phyloP scores from a whole-genome alignment of 2,113 vertebrate species.

The Aptenodytes patagonicus region DNA sequence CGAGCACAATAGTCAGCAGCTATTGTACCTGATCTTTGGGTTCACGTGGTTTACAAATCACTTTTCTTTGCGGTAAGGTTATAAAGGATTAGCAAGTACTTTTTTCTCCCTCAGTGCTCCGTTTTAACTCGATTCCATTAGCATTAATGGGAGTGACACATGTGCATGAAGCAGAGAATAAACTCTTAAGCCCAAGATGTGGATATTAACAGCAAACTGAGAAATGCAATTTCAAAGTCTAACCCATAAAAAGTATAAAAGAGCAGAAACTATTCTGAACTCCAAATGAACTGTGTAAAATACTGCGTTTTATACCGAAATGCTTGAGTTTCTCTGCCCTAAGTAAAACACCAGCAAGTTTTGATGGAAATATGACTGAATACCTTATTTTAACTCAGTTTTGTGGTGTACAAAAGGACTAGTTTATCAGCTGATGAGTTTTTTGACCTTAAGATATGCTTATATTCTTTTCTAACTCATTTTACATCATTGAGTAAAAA shows the following conservation, averaged over 20 bases:
- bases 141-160: constrained; percentile 25
- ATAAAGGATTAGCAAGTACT: neutral
- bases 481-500: constrained; percentile 7
- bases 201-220: constrained; percentile 54
- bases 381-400: constrained; percentile 40
- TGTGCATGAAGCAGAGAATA: constrained; percentile 9
- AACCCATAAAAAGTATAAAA: constrained; percentile 54
- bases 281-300: constrained; percentile 64
- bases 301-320: constrained; percentile 11
- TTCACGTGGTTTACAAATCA: neutral
- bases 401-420: constrained; percentile 43
- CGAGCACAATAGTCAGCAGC: neutral
- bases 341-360: neutral
- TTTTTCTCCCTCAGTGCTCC: constrained; percentile 28
- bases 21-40: neutral
- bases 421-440: constrained; percentile 21
- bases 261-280: constrained; percentile 56
- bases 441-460: constrained; percentile 51
- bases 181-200: neutral
- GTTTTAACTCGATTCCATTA: constrained; percentile 30
- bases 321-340: constrained; percentile 2
- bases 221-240: constrained; percentile 42
- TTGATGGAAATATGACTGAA: neutral
- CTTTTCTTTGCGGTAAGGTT: neutral
- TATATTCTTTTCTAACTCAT: constrained; percentile 28